These are phyloP conservation scores for Podabrus alpinus DNA, from an alignment of 2,888 invertebrate species.

Conservation along the genomic window DNA sequence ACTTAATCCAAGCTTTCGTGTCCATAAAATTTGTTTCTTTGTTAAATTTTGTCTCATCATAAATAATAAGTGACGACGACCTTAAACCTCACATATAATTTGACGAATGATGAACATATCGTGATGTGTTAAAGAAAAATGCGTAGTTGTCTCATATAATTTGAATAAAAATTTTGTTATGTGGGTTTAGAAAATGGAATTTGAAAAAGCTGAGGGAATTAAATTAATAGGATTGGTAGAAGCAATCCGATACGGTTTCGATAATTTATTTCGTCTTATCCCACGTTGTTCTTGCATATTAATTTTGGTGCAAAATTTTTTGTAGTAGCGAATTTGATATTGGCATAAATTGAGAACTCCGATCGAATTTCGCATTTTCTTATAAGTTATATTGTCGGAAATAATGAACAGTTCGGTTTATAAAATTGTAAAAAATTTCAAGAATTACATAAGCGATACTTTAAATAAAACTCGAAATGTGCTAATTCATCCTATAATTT, in stretches of 20 bases:
- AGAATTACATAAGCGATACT: not conserved
- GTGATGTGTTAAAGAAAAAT: not conserved
- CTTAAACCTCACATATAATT: slow-evolving; percentile 11
- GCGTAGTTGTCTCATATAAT: not conserved
- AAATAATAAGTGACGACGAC: slow-evolving; percentile 3
- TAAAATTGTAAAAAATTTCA: not conserved
- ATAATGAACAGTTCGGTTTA: not conserved
- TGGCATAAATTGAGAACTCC: not conserved
- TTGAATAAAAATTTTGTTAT: not conserved
- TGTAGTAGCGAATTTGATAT: not conserved
- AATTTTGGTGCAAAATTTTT: not conserved
- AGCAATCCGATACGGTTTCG: not conserved
- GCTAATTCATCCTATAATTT: not conserved
- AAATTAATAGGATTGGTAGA: not conserved
- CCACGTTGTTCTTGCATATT: not conserved
- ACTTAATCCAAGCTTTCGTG: not conserved
- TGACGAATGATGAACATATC: slow-evolving; percentile 3
- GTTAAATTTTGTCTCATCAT: not conserved
- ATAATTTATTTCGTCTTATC: not conserved
- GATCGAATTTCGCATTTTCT: not conserved
- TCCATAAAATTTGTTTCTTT: not conserved
- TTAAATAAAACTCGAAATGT: not conserved
- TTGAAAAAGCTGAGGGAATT: not conserved
- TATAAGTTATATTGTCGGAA: not conserved
- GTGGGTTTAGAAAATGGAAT: not conserved